These are phyloP conservation scores for Heliconius himera DNA, from an alignment of 1,140 invertebrate genomes.

Conservation along the genomic window DNA sequence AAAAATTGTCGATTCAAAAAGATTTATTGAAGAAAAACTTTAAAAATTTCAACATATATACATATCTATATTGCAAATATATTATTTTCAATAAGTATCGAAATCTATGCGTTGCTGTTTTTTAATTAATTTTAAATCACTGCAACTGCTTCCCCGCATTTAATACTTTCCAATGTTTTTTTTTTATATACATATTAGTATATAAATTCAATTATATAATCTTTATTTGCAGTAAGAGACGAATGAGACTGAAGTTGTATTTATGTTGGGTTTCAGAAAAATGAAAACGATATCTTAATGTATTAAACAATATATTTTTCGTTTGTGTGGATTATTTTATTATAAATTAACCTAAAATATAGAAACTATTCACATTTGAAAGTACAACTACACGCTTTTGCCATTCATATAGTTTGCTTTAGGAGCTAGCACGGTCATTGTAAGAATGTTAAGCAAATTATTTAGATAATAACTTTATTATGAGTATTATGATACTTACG, in stretches of 20 bases:
- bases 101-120: slow-evolving; percentile 38
- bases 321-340: not conserved
- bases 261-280: slow-evolving; percentile 27
- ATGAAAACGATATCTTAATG: not conserved
- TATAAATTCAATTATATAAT: not conserved
- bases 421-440: slow-evolving; percentile 43
- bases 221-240: slow-evolving; percentile 14
- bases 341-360: not conserved
- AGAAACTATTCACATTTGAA: not conserved
- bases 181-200: not conserved
- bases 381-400: slow-evolving; percentile 55
- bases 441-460: slow-evolving; percentile 20
- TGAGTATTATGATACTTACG: slow-evolving; percentile 25
- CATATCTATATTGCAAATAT: not conserved
- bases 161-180: not conserved
- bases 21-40: not conserved
- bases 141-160: slow-evolving; percentile 28
- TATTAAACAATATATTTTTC: not conserved
- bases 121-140: slow-evolving; percentile 43
- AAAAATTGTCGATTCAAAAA: slow-evolving; percentile 22
- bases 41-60: not conserved
- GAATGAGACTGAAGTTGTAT: slow-evolving; percentile 70
- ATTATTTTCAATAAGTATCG: not conserved
- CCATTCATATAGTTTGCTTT: slow-evolving; percentile 61
- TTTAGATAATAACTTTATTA: slow-evolving; percentile 29